Base-by-base conservation (phyloP, 2,113 vertebrate species). In the Rana temporaria region DNA sequence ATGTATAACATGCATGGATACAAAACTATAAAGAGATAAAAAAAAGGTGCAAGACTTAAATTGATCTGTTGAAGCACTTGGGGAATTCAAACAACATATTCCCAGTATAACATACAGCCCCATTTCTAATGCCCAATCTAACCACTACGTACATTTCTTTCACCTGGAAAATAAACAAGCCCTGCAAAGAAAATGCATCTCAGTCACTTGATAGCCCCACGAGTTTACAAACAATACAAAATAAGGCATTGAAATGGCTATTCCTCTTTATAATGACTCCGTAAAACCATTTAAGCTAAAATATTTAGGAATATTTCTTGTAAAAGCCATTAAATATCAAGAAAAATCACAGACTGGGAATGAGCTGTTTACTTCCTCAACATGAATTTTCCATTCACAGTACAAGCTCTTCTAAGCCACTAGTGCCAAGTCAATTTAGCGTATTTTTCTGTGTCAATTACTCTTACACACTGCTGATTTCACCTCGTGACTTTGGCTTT, bases 321-420 rank as follows among this genome's bases (percentile, higher is more conserved):
- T 64, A 87, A 88, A 88, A 26, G 72, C 53, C 60, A 22, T 14
- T 1, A 52, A 81, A 24, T 65, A 85, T 53, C 74, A 88, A 86
- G 82, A n/a, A 72, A 79, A 57, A 68, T 74, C n/a, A 65, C 4
- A 56, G 4, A 0, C 67, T 81, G 59, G 69, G 34, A 71, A 64
- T 0, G 19, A 16, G 22, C 52, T 71, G 72, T 80, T 75, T 68
- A 86, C 86, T 81, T 76, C 4, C 71, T 84, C 80, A 88, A 86
- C 84, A 85, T 68, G 85, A 82, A 63, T 88, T 89, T 89, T 90
- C 89, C 73, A 89, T 89, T 90, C 87, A 79, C 78, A 79, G 65
- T 60, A 74, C 7, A 8, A 53, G 48, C 30, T 69, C 59, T 87
- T 57, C 53, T 74, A 84, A 73, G 16, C 0, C 38, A 72, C 66